These are phyloP conservation scores for Sarcophaga bullata DNA, from an alignment of 1,140 invertebrate species.

Conservation along the genomic window DNA sequence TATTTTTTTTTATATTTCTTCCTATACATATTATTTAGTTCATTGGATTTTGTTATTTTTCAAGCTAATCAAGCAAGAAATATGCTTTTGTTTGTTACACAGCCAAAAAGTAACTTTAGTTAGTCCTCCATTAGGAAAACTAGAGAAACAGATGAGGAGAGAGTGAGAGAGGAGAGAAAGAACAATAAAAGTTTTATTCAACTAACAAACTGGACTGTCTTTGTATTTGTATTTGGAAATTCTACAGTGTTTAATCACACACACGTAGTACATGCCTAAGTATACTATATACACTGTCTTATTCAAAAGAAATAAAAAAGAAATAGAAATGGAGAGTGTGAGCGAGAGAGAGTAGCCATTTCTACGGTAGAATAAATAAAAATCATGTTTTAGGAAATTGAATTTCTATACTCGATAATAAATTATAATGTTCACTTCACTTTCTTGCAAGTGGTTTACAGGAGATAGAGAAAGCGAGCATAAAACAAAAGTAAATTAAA, in stretches of 20 bases:
- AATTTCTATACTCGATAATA: constrained; percentile 15
- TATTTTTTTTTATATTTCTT: not conserved
- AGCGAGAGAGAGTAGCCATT: not conserved
- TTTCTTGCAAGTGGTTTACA: not conserved
- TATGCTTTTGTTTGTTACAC: constrained; percentile 8
- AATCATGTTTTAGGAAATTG: constrained; percentile 17
- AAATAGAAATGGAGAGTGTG: not conserved
- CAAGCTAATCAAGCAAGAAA: constrained; percentile 11
- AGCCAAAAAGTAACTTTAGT: constrained; percentile 4
- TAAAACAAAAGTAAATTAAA: constrained; percentile 11
- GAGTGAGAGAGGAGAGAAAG: not conserved
- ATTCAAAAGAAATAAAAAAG: not conserved
- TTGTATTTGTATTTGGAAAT: not conserved
- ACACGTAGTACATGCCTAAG: not conserved
- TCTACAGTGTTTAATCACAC: not conserved
- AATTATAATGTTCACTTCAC: not conserved
- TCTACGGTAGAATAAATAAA: constrained; percentile 2
- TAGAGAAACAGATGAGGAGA: not conserved
- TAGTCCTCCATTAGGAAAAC: not conserved
- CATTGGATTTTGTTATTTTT: constrained; percentile 23
- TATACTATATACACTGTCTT: not conserved
- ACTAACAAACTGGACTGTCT: not conserved
- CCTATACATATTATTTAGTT: constrained; percentile 14
- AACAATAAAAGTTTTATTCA: not conserved
- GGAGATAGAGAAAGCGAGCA: not conserved